Evolutionary conservation across 2,113 vertebrate genomes (phyloP).

Genomic region (Nansenia antarctica): DNA sequence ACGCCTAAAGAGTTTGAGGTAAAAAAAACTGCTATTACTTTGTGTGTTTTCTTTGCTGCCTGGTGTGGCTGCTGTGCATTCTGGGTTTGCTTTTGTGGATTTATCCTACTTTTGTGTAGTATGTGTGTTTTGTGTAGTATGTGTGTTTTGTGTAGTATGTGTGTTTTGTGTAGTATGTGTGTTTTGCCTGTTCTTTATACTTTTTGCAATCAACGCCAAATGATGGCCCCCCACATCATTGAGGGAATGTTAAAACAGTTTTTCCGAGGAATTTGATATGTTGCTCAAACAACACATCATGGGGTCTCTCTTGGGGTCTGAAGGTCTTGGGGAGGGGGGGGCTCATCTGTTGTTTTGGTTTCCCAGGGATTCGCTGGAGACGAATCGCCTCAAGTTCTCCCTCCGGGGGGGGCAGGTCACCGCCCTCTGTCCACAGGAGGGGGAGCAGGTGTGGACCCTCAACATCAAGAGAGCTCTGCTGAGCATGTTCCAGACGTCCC

Average conservation of each 20-base stretch:
- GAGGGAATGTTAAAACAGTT: slow-evolving; percentile 54
- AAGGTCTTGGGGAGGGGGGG: slow-evolving; percentile 14
- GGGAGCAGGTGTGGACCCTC: slow-evolving; percentile 82
- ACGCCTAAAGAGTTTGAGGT: slow-evolving; percentile 77
- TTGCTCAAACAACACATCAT: slow-evolving; percentile 40
- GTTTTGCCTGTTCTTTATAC: not conserved
- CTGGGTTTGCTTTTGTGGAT: too few relatives aligned
- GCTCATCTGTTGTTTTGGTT: slow-evolving; percentile 74
- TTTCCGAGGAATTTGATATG: slow-evolving; percentile 63
- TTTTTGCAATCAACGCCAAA: not conserved
- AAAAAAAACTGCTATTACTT: slow-evolving; percentile 11
- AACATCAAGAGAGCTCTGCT: slow-evolving; percentile 86
- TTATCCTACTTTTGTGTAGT: too few relatives aligned
- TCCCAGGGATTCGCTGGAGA: slow-evolving; percentile 79
- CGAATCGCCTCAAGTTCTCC: slow-evolving; percentile 78
- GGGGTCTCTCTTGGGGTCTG: slow-evolving; percentile 37
- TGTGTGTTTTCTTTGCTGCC: too few relatives aligned
- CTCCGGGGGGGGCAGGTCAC: slow-evolving; percentile 79
- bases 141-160: not conserved
- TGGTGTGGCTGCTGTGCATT: too few relatives aligned
- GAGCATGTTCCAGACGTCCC: slow-evolving; percentile 83
- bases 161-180: not conserved
- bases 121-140: slow-evolving; percentile 3
- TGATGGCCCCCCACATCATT: slow-evolving; percentile 1
- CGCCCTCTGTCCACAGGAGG: slow-evolving; percentile 76